phyloP scores from a whole-genome alignment of 1,140 invertebrate genomes.

The Neotoxoptera formosana region DNA sequence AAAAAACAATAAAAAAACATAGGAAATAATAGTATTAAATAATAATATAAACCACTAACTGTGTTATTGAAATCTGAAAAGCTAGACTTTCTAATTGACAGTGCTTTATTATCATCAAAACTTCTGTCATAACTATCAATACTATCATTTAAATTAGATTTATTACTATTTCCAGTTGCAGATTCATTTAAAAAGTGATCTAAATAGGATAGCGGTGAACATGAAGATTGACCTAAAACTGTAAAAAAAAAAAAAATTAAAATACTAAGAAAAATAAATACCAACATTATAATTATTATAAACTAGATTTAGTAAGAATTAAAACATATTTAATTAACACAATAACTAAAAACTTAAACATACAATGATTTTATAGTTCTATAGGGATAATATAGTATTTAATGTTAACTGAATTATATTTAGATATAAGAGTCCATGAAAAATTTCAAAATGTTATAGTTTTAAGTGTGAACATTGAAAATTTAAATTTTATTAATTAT shows the following conservation, averaged over 20 bases:
- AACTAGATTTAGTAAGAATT: slow-evolving; percentile 53
- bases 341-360: slow-evolving; percentile 27
- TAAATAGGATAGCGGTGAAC: slow-evolving; percentile 85
- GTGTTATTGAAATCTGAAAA: slow-evolving; percentile 77
- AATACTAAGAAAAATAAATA: slow-evolving; percentile 58
- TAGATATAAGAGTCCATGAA: not conserved
- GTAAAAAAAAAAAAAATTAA: slow-evolving; percentile 64
- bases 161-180: slow-evolving; percentile 48
- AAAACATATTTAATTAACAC: slow-evolving; percentile 41
- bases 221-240: slow-evolving; percentile 83
- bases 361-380: not conserved
- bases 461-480: not conserved
- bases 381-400: not conserved
- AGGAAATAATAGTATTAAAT: slow-evolving; percentile 30
- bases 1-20: not conserved
- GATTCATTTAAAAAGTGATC: slow-evolving; percentile 86
- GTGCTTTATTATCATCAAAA: slow-evolving; percentile 78
- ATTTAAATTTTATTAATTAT: too few relatives aligned
- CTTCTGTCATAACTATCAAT: slow-evolving; percentile 74
- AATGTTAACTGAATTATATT: not conserved
- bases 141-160: slow-evolving; percentile 45
- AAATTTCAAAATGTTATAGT: not conserved
- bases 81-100: slow-evolving; percentile 85
- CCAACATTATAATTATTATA: slow-evolving; percentile 58
- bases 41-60: not conserved